A percentile compares a stretch with the other conserved stretches of the same genome.
These are phyloP conservation scores for Sebastes schlegelii DNA, from an alignment of 2,113 vertebrate genomes.

Conservation along the genomic window DNA sequence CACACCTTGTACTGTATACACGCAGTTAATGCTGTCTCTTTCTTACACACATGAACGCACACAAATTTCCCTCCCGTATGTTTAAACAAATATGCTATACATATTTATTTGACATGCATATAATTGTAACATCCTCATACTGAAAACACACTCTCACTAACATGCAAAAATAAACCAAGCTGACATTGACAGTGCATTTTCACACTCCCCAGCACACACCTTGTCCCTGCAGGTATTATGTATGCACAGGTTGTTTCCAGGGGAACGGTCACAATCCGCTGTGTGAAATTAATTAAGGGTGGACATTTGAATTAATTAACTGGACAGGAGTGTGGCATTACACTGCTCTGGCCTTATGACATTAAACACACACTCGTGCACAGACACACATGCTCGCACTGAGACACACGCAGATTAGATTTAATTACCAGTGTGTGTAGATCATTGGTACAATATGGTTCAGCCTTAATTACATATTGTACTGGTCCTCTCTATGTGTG, in stretches of 20 bases:
- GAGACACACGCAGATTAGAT: conserved; percentile 59
- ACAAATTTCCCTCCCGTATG: not conserved
- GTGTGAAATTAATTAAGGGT: conserved; percentile 76
- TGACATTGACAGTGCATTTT: conserved; percentile 5
- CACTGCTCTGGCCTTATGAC: conserved; percentile 66
- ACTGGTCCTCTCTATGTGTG: not conserved
- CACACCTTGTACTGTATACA: not conserved
- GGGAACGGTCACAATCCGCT: conserved; percentile 61
- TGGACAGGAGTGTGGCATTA: conserved; percentile 68
- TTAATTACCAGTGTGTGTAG: conserved; percentile 71
- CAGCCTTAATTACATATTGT: conserved; percentile 71
- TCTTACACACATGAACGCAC: not conserved
- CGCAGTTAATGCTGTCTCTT: not conserved
- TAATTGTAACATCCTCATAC: not conserved
- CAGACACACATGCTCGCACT: conserved; percentile 39
- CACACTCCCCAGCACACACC: conserved; percentile 19
- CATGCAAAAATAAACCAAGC: not conserved
- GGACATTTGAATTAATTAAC: conserved; percentile 80
- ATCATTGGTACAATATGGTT: conserved; percentile 64
- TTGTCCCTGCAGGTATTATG: conserved; percentile 31
- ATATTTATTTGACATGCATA: conserved; percentile 9
- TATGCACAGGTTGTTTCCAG: conserved; percentile 63
- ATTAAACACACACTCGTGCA: conserved; percentile 55
- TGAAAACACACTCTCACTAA: not conserved
- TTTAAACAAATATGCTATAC: not conserved